Evolutionary conservation across 2,888 invertebrate species (phyloP), one percentile per base, ranked within the genome.

Genomic region (Cataglyphis cursor): DNA sequence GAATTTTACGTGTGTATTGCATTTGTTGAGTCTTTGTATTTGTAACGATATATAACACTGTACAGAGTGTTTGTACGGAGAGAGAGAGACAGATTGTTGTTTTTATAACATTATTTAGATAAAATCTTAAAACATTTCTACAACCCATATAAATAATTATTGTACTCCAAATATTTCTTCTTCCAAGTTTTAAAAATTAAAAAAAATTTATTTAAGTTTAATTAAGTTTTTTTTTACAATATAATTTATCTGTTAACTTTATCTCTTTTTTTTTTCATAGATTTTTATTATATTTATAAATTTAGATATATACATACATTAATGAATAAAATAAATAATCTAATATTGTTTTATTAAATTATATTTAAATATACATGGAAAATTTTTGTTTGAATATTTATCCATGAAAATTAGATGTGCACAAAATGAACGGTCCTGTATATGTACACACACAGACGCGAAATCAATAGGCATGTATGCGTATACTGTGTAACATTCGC

Each of bases 381-480:
- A 74, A 48, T 74, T 59, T 21, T 21, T 12, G 12, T 5, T 44
- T 12, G n/a, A 57, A 44, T 24, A 59, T 35, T 78, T 44, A 24
- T 44, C 8, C 24, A 21, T 15, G n/a, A 68, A 57, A 41, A 31
- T 21, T 44, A 48, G n/a, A 35, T 8, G 21, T 12, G 12, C n/a
- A 10, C 21, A 8, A 59, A 70, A 44, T 48, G 59, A 44, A 59
- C 35, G 44, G 44, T 44, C 84, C 84, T 75, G 66, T 82, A 83
- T 80, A 81, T 61, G 35, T 84, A 70, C 84, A 73, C 75, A 74
- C 44, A 38, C 76, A 38, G 62, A 65, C 81, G 84, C 44, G 35
- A 85, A 68, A 84, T 81, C 85, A 82, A 84, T 85, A 81, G 54
- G 72, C 83, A 59, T 65, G 61, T 70, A 28, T 28, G 57, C 57